Base-by-base conservation (phyloP, 2,797 vertebrate species). In the Prunella strophiata region DNA sequence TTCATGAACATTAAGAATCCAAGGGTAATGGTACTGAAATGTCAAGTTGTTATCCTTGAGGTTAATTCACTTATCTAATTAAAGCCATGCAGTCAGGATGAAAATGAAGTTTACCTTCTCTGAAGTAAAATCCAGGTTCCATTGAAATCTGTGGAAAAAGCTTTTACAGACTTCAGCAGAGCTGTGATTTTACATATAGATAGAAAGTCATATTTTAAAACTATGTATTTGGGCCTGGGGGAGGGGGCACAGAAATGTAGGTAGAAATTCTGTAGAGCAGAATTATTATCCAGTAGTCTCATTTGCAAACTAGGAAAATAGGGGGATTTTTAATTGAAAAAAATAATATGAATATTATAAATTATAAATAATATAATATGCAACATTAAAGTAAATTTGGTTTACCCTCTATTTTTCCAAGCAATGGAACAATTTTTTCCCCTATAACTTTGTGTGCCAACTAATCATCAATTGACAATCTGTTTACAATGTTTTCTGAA, bases 401-500 rank as follows among this genome's bases (percentile, higher is more conserved):
- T 74, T 50, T 71, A 25, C 26, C 5, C 5, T 50, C 47, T 7
- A n/a, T 67, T 63, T 81, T 83, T 84, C 80, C 63, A 75, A 61
- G 32, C 11, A 67, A 29, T 5, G 2, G n/a, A 90, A 74, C 57
- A 80, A 75, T 63, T 62, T 82, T 83, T 73, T 70, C 40, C 55
- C 48, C 50, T 65, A 45, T 5, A 88, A 66, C 8, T 88, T 72
- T 88, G 26, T 75, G 23, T 73, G 54, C 27, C 52, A 94, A n/a
- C 23, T 74, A 88, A 81, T 88, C 48, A 89, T 61, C 73, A 83
- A 26, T 11, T 85, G 40, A 36, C 76, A 90, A 67, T 26, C 45
- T 94, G 42, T 80, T 96, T 89, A 52, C n/a, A 79, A 51, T 59
- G 3, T 83, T 81, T 89, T 83, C 40, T 89, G 32, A 89, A 67